Conservation (phyloP, 2,113 vertebrate species). For the Tychaedon coryphoeus region DNA sequence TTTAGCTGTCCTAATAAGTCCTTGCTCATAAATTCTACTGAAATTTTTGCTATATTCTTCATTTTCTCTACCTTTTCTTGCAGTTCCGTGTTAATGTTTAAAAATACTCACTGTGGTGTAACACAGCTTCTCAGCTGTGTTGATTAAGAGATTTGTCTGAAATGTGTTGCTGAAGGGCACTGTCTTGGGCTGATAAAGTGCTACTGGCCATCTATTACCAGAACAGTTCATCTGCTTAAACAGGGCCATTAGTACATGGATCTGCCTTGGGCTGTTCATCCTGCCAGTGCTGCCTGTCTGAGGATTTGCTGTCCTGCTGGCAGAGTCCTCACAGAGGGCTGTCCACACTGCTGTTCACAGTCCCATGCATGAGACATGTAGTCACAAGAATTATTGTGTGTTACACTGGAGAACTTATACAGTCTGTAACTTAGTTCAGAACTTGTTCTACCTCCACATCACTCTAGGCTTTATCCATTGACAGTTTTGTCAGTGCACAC, state of each 20-base stretch:
- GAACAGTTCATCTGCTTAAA: background rate
- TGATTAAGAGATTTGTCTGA: background rate
- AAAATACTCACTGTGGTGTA: background rate
- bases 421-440: background rate
- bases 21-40: background rate
- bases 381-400: background rate
- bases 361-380: rapidly evolving
- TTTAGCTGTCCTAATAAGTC: background rate
- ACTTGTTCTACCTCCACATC: background rate
- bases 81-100: background rate
- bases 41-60: background rate
- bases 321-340: background rate
- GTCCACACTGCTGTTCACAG: rapidly evolving
- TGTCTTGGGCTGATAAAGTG: background rate
- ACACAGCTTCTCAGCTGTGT: background rate
- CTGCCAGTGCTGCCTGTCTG: background rate
- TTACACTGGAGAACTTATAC: rapidly evolving
- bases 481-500: background rate
- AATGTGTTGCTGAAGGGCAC: background rate
- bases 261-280: background rate
- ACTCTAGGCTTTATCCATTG: background rate
- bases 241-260: background rate
- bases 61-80: background rate
- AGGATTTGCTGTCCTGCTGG: background rate
- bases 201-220: background rate